phyloP scores from a whole-genome alignment of 2,113 vertebrate genomes.

The Siniperca chuatsi region DNA sequence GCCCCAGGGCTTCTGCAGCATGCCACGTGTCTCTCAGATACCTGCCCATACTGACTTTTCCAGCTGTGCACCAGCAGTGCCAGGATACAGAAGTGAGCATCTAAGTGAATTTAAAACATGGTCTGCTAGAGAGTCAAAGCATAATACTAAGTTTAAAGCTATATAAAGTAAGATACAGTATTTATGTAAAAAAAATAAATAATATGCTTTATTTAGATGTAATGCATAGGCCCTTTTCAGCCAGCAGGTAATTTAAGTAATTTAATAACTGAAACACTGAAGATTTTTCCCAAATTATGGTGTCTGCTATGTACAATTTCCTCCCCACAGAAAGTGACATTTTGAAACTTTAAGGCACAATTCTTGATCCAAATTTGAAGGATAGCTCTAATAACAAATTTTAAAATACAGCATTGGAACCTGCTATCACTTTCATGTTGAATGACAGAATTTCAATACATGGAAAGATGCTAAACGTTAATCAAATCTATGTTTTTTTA shows the following conservation, averaged over 20 bases:
- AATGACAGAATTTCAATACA: neutral
- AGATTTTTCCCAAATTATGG: neutral
- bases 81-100: neutral
- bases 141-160: neutral
- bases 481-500: neutral
- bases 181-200: neutral
- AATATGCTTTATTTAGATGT: neutral
- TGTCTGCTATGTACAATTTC: neutral
- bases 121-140: neutral
- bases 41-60: slow-evolving; percentile 43
- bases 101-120: slow-evolving; percentile 16
- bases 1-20: slow-evolving; percentile 47
- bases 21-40: slow-evolving; percentile 64
- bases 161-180: neutral
- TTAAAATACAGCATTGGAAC: neutral
- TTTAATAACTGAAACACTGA: neutral
- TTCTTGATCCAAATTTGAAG: neutral
- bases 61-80: slow-evolving; percentile 47
- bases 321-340: neutral
- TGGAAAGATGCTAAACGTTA: neutral
- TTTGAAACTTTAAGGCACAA: neutral
- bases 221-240: neutral
- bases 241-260: neutral
- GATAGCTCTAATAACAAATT: neutral
- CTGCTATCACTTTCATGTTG: neutral